phyloP scores from a whole-genome alignment of 1,140 invertebrate genomes.

The Apis laboriosa region DNA sequence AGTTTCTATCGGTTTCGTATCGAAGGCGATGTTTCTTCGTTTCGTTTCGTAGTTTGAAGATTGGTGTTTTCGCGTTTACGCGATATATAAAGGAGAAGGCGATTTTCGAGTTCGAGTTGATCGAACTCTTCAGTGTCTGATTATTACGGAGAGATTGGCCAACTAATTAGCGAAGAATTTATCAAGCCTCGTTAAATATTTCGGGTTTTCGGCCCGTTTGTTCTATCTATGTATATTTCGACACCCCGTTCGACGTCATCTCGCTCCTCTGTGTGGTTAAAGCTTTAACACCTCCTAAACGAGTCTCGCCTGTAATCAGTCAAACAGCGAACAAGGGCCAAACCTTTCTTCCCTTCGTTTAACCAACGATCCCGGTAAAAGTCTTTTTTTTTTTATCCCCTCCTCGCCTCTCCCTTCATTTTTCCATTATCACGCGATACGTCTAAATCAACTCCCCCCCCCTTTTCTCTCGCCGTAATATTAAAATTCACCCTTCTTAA shows the following conservation, averaged over 20 bases:
- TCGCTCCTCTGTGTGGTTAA: constrained; percentile 15
- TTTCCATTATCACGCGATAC: background rate
- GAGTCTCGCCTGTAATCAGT: constrained; percentile 28
- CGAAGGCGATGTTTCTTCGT: too few species aligned
- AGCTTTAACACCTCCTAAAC: constrained; percentile 27
- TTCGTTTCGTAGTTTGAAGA: too few species aligned
- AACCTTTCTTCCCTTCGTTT: background rate
- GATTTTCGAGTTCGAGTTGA: too few species aligned
- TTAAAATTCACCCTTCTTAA: background rate
- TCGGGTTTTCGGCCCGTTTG: constrained; percentile 3
- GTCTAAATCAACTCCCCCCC: too few species aligned
- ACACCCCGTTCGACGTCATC: background rate
- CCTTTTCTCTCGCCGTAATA: too few species aligned
- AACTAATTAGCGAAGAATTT: constrained; percentile 5
- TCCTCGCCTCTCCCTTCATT: background rate
- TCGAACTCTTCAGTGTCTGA: background rate
- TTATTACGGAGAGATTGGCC: background rate
- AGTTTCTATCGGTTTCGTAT: too few species aligned
- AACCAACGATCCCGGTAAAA: background rate
- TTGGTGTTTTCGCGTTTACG: too few species aligned
- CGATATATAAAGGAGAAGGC: too few species aligned
- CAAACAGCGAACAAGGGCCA: background rate
- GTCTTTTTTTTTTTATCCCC: background rate
- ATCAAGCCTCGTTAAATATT: background rate
- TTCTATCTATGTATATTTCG: background rate